phyloP scores from a whole-genome alignment of 2,888 invertebrate genomes.

The Busseola fusca region DNA sequence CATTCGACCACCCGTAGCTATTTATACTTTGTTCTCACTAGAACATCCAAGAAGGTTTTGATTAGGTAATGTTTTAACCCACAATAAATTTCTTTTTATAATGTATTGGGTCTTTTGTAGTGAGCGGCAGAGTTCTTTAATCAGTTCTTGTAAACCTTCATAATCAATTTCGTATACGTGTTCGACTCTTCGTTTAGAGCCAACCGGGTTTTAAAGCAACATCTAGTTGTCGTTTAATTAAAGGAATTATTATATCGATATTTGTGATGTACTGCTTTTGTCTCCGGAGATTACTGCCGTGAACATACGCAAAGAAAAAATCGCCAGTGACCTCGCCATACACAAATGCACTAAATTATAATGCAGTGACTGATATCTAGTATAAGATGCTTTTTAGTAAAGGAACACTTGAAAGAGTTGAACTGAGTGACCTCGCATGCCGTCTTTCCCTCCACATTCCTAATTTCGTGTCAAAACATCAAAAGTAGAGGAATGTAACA shows the following conservation, averaged over 20 bases:
- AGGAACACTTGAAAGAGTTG: constrained; percentile 38
- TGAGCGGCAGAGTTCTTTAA: constrained; percentile 53
- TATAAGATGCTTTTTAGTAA: constrained; percentile 57
- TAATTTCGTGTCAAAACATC: constrained; percentile 41
- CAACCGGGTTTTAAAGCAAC: constrained; percentile 19
- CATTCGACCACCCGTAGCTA: constrained; percentile 36
- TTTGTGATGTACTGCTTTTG: constrained; percentile 47
- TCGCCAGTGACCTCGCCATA: constrained; percentile 53
- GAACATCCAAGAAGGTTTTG: constrained; percentile 17
- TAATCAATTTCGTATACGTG: constrained; percentile 45
- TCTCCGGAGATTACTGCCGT: constrained; percentile 36
- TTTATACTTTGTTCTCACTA: constrained; percentile 22
- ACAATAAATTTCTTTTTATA: constrained; percentile 22
- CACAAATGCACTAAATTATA: constrained; percentile 55
- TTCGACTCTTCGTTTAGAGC: constrained; percentile 33
- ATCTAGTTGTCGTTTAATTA: constrained; percentile 31
- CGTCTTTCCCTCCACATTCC: constrained; percentile 58
- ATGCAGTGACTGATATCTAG: constrained; percentile 60
- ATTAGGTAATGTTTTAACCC: constrained; percentile 34
- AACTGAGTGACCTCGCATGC: constrained; percentile 47
- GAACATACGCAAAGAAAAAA: constrained; percentile 22
- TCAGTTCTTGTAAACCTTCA: constrained; percentile 53
- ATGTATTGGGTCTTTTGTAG: constrained; percentile 46
- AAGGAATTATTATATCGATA: constrained; percentile 27
- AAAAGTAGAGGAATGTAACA: constrained; percentile 43